Evolutionary conservation across 2,888 invertebrate species (phyloP).

Genomic region (Coecobrya sp.): DNA sequence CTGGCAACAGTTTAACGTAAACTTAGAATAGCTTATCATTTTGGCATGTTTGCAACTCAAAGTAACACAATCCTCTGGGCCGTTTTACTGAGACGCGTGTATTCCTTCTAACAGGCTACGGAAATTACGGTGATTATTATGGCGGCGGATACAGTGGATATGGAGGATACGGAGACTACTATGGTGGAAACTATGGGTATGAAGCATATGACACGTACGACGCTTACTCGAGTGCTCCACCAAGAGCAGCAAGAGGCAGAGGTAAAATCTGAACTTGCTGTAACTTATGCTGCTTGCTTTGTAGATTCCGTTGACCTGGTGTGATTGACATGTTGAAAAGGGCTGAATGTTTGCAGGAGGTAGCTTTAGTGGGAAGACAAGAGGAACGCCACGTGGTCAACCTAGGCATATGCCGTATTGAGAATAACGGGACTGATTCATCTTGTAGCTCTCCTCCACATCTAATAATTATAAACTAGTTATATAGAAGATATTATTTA

Average conservation of each 20-base stretch:
- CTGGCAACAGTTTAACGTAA: not conserved
- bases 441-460: conserved; percentile 82
- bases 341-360: conserved; percentile 85
- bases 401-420: conserved; percentile 86
- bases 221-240: conserved; percentile 87
- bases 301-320: conserved; percentile 82
- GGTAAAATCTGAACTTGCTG: conserved; percentile 84
- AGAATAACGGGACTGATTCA: conserved; percentile 82
- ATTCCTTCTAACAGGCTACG: conserved; percentile 83
- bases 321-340: conserved; percentile 85
- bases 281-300: conserved; percentile 85
- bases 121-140: conserved; percentile 86
- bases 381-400: conserved; percentile 86
- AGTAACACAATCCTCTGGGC: conserved; percentile 64
- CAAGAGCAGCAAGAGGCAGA: conserved; percentile 86
- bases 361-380: conserved; percentile 86
- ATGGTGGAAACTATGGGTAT: conserved; percentile 86
- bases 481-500: conserved; percentile 68
- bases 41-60: conserved; percentile 79
- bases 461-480: conserved; percentile 50
- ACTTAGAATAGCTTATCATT: conserved; percentile 28
- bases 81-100: conserved; percentile 64
- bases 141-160: conserved; percentile 87
- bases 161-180: conserved; percentile 84
- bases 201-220: conserved; percentile 91